Percentiles rank a stretch among this genome's conserved stretches.
phyloP scores from a whole-genome alignment of 2,888 invertebrate genomes.

The Rutpela maculata region DNA sequence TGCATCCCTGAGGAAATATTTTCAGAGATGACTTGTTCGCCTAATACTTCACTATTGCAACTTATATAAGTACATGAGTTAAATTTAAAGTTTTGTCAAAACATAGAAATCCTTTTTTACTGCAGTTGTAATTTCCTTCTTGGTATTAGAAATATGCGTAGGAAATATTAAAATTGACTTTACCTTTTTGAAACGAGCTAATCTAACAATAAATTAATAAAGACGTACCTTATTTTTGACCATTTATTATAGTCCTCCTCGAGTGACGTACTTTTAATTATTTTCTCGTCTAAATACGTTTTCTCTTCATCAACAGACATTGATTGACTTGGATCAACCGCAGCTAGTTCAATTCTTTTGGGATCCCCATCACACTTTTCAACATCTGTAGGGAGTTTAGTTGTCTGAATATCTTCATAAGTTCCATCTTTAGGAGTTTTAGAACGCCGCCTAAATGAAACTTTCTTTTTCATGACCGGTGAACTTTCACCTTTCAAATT shows the following conservation, averaged over 20 bases:
- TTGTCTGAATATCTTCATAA: constrained; percentile 62
- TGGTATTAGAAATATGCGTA: too few relatives aligned
- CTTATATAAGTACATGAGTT: too few relatives aligned
- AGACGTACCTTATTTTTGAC: constrained; percentile 72
- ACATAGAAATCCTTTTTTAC: too few relatives aligned
- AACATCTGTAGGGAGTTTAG: constrained; percentile 40
- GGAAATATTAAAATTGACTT: too few relatives aligned
- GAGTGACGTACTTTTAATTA: constrained; percentile 66
- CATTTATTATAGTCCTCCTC: constrained; percentile 71
- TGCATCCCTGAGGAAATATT: too few relatives aligned
- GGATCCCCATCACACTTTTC: constrained; percentile 41
- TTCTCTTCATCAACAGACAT: constrained; percentile 69
- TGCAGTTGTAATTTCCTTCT: too few relatives aligned
- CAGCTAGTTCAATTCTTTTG: constrained; percentile 49
- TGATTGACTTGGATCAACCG: constrained; percentile 60
- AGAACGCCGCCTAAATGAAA: constrained; percentile 70
- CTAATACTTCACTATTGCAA: too few relatives aligned
- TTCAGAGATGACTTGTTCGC: too few relatives aligned
- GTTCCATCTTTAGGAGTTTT: constrained; percentile 62
- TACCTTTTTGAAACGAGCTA: too few relatives aligned
- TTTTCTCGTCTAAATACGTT: constrained; percentile 66
- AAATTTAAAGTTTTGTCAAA: too few relatives aligned
- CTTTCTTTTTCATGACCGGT: constrained; percentile 70
- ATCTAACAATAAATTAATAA: not conserved
- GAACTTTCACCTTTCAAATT: constrained; percentile 61